Base-by-base conservation (phyloP, 2,113 vertebrate species). In the Phyllostomus discolor region DNA sequence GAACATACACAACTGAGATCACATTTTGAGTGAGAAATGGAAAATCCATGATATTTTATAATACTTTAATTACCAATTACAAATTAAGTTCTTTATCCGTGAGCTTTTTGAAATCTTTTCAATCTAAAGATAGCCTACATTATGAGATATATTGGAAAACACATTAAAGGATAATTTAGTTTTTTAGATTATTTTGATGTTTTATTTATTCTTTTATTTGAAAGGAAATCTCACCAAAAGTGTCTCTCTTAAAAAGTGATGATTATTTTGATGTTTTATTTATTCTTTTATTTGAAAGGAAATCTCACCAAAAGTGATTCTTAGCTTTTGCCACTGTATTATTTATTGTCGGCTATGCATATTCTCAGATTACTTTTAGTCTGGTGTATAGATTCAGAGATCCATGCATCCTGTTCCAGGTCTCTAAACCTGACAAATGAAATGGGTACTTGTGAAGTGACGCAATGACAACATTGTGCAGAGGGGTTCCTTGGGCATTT, bases 1-100 rank as follows among this genome's bases (percentile, higher is more conserved):
- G 62, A 89, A 52, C 8, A 66, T 46, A 54, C 48, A 76, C 9
- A 91, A 67, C 6, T 78, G n/a, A 91, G 7, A 69, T 88, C 48
- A 90, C 14, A 46, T 84, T 64, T 50, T 75, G 15, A 88, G 57
- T 19, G 28, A 81, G 20, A 91, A 90, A 62, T 83, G 46, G 33
- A 81, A 91, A 95, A 59, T 76, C 75, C 9, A 75, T 78, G 59
- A 24, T 80, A 43, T 54, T 95, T 96, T 72, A 62, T 92, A 93
- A 38, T 1, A 15, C 17, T 72, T 78, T 38, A 62, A 91, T 70
- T 88, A 33, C 16, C 26, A 33, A 35, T 69, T 94, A 70, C 11
- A 73, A 75, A 22, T 86, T 57, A 54, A 31, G 15, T 59, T 64
- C 4, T 84, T 82, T 89, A 78, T 52, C 43, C 41, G 10, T 67